Evolutionary conservation across 2,888 invertebrate genomes (phyloP).

Genomic region (Dioctria rufipes): DNA sequence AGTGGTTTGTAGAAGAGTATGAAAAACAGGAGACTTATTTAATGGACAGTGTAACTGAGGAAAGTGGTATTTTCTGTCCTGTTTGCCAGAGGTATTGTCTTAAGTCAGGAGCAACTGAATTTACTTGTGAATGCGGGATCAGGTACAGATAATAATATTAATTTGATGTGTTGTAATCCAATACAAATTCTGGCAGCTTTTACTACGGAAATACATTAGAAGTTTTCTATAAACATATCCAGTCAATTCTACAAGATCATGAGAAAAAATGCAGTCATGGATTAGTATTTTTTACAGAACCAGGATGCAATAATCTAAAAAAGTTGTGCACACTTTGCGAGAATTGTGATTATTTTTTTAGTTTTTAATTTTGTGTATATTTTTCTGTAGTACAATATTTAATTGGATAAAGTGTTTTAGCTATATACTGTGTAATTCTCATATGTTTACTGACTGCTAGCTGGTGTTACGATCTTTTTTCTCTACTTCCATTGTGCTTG

Average conservation of each 20-base stretch:
- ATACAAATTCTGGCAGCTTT: constrained; percentile 3
- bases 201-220: background rate
- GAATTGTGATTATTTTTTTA: constrained; percentile 41
- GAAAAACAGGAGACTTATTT: constrained; percentile 64
- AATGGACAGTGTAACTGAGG: constrained; percentile 67
- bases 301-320: background rate
- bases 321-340: constrained; percentile 20
- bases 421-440: too few relatives aligned
- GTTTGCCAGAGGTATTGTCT: constrained; percentile 72
- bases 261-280: background rate
- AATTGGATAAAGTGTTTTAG: too few relatives aligned
- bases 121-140: constrained; percentile 17
- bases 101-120: constrained; percentile 56
- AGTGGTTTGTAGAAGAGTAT: constrained; percentile 66
- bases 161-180: background rate
- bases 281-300: constrained; percentile 31
- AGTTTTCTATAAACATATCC: constrained; percentile 12
- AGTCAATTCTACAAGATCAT: background rate
- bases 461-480: too few relatives aligned
- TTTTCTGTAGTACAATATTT: too few relatives aligned
- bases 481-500: too few relatives aligned
- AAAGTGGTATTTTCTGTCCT: constrained; percentile 73
- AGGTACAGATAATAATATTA: constrained; percentile 3
- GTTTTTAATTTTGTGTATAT: background rate
- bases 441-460: too few relatives aligned